phyloP scores from a whole-genome alignment of 2,888 invertebrate species.

The Drosophila differens region DNA sequence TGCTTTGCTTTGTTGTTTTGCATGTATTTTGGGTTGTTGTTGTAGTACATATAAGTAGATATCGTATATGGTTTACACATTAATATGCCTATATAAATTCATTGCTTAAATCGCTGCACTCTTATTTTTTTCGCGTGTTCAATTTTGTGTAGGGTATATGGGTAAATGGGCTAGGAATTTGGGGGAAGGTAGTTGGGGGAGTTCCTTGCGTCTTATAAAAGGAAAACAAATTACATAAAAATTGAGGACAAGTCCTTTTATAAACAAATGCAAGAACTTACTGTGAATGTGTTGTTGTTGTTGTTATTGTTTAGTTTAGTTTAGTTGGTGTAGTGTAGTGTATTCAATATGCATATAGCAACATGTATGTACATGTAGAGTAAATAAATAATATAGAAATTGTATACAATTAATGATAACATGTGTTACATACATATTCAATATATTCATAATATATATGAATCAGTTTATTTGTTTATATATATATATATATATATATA shows the following conservation, averaged over 20 bases:
- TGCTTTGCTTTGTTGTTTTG: conserved; percentile 19
- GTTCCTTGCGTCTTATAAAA: neutral
- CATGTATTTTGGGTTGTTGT: conserved; percentile 29
- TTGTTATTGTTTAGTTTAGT: neutral
- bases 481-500: conserved; percentile 29
- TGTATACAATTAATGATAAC: conserved; percentile 56
- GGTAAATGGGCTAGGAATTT: conserved; percentile 2
- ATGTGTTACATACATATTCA: conserved; percentile 29
- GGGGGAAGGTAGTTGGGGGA: neutral
- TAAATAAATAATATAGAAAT: conserved; percentile 61
- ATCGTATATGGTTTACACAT: conserved; percentile 73
- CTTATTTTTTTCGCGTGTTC: conserved; percentile 27
- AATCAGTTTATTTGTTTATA: conserved; percentile 14
- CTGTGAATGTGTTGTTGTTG: conserved; percentile 9
- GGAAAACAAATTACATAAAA: conserved; percentile 6
- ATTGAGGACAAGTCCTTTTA: conserved; percentile 21
- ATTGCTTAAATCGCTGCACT: conserved; percentile 76
- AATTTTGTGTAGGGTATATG: conserved; percentile 2
- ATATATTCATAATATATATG: conserved; percentile 23
- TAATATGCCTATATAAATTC: conserved; percentile 74
- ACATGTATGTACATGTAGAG: conserved; percentile 66
- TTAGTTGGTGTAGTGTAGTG: conserved; percentile 26
- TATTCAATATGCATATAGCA: conserved; percentile 59
- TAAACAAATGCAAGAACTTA: conserved; percentile 60
- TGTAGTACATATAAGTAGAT: conserved; percentile 55